Conservation (phyloP, 2,888 invertebrate species). For the Belgica antarctica region DNA sequence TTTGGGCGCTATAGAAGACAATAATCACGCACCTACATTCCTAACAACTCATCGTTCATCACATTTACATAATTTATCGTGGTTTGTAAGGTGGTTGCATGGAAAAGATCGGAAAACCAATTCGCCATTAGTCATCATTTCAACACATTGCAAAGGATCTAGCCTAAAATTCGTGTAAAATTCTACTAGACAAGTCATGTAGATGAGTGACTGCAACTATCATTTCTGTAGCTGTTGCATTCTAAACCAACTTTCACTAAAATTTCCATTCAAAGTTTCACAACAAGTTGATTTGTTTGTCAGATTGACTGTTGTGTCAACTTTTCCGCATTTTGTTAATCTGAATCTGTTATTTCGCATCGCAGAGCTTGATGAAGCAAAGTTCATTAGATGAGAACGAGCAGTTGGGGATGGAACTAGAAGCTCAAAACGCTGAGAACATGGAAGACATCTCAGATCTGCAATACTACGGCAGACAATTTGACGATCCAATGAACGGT, state of each 20-base stretch:
- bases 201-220: constrained; percentile 4
- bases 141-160: too few species aligned
- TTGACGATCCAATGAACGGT: constrained; percentile 52
- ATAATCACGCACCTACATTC: too few species aligned
- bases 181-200: not conserved
- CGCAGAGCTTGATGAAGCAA: constrained; percentile 83
- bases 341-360: constrained; percentile 34
- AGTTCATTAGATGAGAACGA: constrained; percentile 81
- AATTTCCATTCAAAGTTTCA: constrained; percentile 5
- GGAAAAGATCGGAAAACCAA: too few species aligned
- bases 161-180: too few species aligned
- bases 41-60: too few species aligned
- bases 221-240: not conserved
- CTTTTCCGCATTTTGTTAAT: constrained; percentile 12
- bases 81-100: too few species aligned
- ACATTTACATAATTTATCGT: too few species aligned
- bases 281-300: not conserved
- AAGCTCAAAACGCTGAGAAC: constrained; percentile 62
- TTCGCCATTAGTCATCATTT: too few species aligned
- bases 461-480: constrained; percentile 54
- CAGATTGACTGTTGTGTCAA: not conserved
- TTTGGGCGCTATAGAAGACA: too few species aligned
- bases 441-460: constrained; percentile 58
- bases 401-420: constrained; percentile 71
- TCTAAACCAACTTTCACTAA: not conserved